Percentiles rank a stretch among this genome's conserved stretches.
phyloP scores from a whole-genome alignment of 2,888 invertebrate genomes.

The Cerceris ruficornis region DNA sequence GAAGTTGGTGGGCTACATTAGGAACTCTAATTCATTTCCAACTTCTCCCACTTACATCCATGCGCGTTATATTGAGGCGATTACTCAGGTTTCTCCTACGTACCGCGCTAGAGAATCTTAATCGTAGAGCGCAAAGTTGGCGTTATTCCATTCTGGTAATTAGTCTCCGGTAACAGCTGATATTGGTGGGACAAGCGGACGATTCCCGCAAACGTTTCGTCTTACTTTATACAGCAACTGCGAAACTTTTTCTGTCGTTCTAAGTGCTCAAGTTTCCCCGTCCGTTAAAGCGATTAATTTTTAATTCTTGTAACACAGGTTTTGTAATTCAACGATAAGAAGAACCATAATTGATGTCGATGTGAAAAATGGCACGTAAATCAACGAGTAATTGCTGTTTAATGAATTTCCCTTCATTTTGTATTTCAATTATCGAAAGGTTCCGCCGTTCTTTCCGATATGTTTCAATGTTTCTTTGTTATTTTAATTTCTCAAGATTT shows the following conservation, averaged over 20 bases:
- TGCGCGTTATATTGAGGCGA: constrained; percentile 39
- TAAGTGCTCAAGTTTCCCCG: constrained; percentile 7
- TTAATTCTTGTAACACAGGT: too few species aligned
- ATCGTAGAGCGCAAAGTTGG: constrained; percentile 44
- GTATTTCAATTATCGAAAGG: too few species aligned
- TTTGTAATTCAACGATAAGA: too few species aligned
- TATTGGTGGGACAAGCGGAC: constrained; percentile 39
- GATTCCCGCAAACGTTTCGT: constrained; percentile 52
- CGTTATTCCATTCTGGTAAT: constrained; percentile 52
- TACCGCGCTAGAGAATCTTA: constrained; percentile 38
- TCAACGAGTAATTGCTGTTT: too few species aligned
- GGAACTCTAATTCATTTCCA: constrained; percentile 13
- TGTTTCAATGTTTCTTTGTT: too few species aligned
- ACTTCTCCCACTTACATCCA: constrained; percentile 20
- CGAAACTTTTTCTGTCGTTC: constrained; percentile 45
- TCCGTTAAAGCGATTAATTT: too few species aligned
- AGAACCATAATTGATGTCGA: too few species aligned
- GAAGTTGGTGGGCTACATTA: not conserved
- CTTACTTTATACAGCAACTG: constrained; percentile 46
- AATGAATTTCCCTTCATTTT: too few species aligned
- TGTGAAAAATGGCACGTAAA: too few species aligned
- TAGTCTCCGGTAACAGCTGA: constrained; percentile 47
- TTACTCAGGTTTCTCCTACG: constrained; percentile 32
- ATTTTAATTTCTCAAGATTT: too few species aligned
- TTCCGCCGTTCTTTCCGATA: too few species aligned